phyloP scores from a whole-genome alignment of 2,888 invertebrate species.

The Chaitophorus viminalis region DNA sequence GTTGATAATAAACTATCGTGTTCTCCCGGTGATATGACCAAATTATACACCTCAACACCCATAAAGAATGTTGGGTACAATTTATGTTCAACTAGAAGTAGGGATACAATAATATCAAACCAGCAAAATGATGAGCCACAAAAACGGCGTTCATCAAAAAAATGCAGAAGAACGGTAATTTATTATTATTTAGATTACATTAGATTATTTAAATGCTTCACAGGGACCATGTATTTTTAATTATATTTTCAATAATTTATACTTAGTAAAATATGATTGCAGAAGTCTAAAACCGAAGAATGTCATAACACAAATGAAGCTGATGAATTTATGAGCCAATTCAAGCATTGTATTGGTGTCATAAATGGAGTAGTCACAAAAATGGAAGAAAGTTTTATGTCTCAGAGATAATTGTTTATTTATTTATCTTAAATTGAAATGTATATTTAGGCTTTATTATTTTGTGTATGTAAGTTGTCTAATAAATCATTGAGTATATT shows the following conservation, averaged over 20 bases:
- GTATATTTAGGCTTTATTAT: constrained; percentile 10
- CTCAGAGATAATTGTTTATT: constrained; percentile 36
- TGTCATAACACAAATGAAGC: constrained; percentile 7
- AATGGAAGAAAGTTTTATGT: constrained; percentile 60
- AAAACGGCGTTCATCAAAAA: constrained; percentile 32
- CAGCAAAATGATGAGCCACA: constrained; percentile 23
- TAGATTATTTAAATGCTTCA: neutral
- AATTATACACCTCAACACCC: constrained; percentile 24
- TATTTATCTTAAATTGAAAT: neutral
- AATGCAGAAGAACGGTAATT: constrained; percentile 48
- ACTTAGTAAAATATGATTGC: constrained; percentile 3
- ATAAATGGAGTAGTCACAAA: constrained; percentile 59
- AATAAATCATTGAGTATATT: constrained; percentile 9
- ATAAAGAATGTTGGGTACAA: neutral
- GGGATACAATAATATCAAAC: neutral
- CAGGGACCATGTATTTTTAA: neutral
- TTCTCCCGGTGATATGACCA: neutral
- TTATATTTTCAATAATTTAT: neutral
- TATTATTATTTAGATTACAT: neutral
- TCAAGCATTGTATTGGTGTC: constrained; percentile 56
- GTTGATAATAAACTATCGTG: neutral
- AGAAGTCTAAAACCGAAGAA: constrained; percentile 45
- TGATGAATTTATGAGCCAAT: constrained; percentile 47
- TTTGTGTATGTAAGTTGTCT: neutral
- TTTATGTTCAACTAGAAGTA: constrained; percentile 9